Evolutionary conservation across 2,113 vertebrate species (phyloP).

Genomic region (Bostrychus sinensis): DNA sequence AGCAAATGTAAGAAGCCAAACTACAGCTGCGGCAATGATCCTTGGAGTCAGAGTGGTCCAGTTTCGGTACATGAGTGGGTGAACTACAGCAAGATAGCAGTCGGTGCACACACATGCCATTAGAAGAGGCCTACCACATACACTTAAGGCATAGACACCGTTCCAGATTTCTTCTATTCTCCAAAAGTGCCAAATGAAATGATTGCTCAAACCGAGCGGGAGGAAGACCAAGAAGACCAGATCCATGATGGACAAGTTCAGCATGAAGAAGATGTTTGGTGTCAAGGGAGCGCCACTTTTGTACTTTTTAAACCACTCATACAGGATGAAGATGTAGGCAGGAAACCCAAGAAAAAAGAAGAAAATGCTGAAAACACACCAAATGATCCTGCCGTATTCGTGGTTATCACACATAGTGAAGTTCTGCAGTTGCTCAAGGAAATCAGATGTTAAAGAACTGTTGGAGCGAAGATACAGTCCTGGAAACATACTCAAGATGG

Average conservation of each 20-base stretch:
- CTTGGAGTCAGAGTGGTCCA: constrained; percentile 52
- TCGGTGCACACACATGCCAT: constrained; percentile 66
- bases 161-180: background rate
- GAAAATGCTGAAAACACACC: background rate
- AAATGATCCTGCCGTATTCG: rapidly evolving
- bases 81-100: constrained; percentile 70
- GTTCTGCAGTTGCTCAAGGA: background rate
- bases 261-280: constrained; percentile 46
- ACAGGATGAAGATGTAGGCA: constrained; percentile 37
- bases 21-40: constrained; percentile 7
- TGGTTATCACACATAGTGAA: rapidly evolving
- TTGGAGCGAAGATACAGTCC: background rate
- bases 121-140: constrained; percentile 57
- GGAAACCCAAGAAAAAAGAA: constrained; percentile 47
- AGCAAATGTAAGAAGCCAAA: constrained; percentile 40
- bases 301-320: constrained; percentile 45
- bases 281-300: constrained; percentile 19
- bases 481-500: constrained; percentile 8
- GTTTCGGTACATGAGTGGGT: constrained; percentile 61
- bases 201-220: constrained; percentile 20
- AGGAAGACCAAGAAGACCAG: constrained; percentile 34
- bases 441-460: background rate
- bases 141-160: background rate
- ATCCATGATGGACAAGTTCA: constrained; percentile 63
- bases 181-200: background rate